Base-by-base conservation (phyloP, 2,113 vertebrate species). In the Sinocyclocheilus maitianheensis region DNA sequence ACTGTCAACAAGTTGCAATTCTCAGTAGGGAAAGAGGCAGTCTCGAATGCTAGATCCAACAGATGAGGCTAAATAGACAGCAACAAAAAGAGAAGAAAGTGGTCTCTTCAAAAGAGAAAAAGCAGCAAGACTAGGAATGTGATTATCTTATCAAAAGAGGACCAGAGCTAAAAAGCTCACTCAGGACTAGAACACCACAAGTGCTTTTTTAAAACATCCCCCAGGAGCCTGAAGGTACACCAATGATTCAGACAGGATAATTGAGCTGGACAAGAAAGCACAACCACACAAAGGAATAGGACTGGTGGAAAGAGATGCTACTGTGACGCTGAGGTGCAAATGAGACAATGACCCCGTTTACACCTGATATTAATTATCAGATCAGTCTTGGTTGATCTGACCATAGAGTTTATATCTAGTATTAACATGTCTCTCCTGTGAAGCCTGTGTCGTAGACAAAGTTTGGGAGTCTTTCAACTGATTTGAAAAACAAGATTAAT, bases 1-100 rank as follows among this genome's bases (percentile, higher is more conserved):
- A 48, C 13, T 83, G 71, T 90, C 48, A 88, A 81, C 80, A 82
- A 67, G 80, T 65, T 67, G 34, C 72, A 86, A 85, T 88, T 86
- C 53, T 77, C 67, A 40, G 37, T 43, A 48, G 55, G 24, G 24
- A 86, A 88, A 84, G 16, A 74, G 7, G 60, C 24, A 67, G 8
- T 81, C 43, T 89, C 22, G 14, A 79, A 76, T 20, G 10, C 78
- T 13, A 77, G 40, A 65, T 86, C 26, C 53, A 77, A 77, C 55
- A 84, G 22, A 86, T 37, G 53, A 34, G 18, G 83, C 58, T 62
- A 71, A 83, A 84, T 53, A 82, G 84, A 85, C 20, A 3, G 76
- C 80, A 69, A 62, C 72, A 82, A 37, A 75, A 51, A 34, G 34
- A 48, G 85, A 53, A 77, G 13, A 53, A 86, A 40, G 5, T 11